Evolutionary conservation across 2,113 vertebrate genomes (phyloP).

Genomic region (Lophochroa leadbeateri): DNA sequence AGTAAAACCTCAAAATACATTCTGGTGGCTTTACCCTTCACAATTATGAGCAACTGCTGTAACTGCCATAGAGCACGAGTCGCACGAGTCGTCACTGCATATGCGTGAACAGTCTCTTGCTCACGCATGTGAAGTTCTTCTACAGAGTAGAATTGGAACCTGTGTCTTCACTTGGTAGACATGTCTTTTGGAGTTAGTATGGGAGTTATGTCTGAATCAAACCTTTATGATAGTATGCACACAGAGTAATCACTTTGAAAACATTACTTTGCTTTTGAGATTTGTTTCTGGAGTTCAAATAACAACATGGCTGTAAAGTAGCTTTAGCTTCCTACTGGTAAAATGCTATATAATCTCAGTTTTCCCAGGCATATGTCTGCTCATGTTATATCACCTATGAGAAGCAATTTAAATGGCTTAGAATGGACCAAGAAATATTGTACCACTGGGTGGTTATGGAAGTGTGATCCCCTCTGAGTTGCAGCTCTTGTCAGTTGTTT

Average conservation of each 20-base stretch:
- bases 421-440: not conserved
- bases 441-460: not conserved
- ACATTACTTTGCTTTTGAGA: not conserved
- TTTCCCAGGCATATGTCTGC: not conserved
- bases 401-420: not conserved
- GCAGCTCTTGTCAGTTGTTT: not conserved
- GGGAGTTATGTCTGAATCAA: not conserved
- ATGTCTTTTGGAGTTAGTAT: not conserved
- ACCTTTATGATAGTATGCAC: not conserved
- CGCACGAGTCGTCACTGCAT: not conserved
- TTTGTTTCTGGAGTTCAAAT: not conserved
- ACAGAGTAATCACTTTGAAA: not conserved
- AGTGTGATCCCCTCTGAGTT: not conserved
- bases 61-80: fast-evolving
- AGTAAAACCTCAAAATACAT: not conserved
- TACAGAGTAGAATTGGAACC: not conserved
- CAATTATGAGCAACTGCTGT: not conserved
- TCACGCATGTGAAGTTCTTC: not conserved
- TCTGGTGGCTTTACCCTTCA: not conserved
- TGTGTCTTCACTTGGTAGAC: not conserved
- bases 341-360: not conserved
- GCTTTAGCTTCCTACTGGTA: not conserved
- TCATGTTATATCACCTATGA: not conserved
- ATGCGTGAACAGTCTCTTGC: not conserved
- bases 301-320: not conserved